Conservation (phyloP, 92 coral and sea anemone species). For the Phymanthus crucifer region DNA sequence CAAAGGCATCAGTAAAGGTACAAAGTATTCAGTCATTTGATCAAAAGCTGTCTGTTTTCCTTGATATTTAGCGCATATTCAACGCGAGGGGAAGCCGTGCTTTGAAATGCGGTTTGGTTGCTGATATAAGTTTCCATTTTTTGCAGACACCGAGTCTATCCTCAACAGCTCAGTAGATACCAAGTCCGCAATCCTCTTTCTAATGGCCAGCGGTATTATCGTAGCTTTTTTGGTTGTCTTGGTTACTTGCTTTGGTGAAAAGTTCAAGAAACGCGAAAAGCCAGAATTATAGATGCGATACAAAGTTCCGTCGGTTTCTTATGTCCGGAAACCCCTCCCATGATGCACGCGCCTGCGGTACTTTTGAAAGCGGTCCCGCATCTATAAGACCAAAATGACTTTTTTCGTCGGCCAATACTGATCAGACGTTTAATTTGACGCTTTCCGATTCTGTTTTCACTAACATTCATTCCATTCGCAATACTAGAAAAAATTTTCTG, state of each 20-base stretch:
- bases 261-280: neutral
- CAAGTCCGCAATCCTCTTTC: constrained; percentile 33
- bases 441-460: too few relatives aligned
- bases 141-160: constrained; percentile 5
- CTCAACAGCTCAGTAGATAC: constrained; percentile 17
- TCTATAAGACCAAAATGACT: too few relatives aligned
- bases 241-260: constrained; percentile 22
- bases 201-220: constrained; percentile 40
- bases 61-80: neutral
- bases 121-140: neutral
- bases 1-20: constrained; percentile 27
- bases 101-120: neutral
- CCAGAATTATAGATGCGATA: neutral
- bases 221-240: constrained; percentile 12
- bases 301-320: neutral
- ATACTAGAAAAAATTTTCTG: too few relatives aligned
- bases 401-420: too few relatives aligned
- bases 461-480: too few relatives aligned
- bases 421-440: too few relatives aligned
- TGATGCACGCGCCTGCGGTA: too few relatives aligned
- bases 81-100: neutral
- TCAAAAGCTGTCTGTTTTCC: neutral
- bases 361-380: too few relatives aligned
- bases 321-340: neutral
- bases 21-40: neutral